Evolutionary conservation across 2,888 invertebrate genomes (phyloP), one percentile per base, ranked within the genome.

Genomic region (Pyrochroa serraticornis): DNA sequence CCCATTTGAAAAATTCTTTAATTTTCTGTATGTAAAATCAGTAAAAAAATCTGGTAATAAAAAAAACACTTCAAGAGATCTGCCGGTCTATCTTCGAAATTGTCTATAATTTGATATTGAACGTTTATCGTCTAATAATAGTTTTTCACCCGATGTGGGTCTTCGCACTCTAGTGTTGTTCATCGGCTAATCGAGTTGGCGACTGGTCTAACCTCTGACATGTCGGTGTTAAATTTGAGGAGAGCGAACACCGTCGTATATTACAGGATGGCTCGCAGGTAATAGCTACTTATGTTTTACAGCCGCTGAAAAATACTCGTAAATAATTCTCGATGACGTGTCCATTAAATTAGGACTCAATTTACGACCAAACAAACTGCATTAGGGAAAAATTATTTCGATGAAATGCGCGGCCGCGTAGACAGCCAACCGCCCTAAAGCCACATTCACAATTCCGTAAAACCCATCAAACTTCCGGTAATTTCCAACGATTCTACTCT

Each of bases 271-370:
- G 64, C 63, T 65, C 54, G 65, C 67, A 60, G 68, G 72, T 75
- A 76, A 76, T 76, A 70, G 75, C 75, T 75, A 75, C 75, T 75
- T 75, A 75, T 71, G 72, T 74, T 76, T 76, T 77, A 77, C 74
- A 75, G 67, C 75, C 72, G 65, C 67, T 70, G 71, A 70, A 71
- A 73, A 75, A 73, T 70, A 70, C 67, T 70, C 71, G 69, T 75
- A 74, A 75, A 75, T 75, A 70, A 71, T 61, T 62, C 58, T 61
- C 66, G 72, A 75, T 72, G 75, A 77, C 75, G 70, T 72, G 72
- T 72, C 71, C 74, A 74, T 76, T 77, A 76, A 77, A 76, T 77
- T 75, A 76, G 74, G 72, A 70, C 70, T 67, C 70, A 71, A 75
- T 76, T 76, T 75, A 76, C 69, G 71, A 68, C 70, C 71, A 58